phyloP scores from a whole-genome alignment of 1,140 invertebrate genomes.

The Pachypsylla venusta region DNA sequence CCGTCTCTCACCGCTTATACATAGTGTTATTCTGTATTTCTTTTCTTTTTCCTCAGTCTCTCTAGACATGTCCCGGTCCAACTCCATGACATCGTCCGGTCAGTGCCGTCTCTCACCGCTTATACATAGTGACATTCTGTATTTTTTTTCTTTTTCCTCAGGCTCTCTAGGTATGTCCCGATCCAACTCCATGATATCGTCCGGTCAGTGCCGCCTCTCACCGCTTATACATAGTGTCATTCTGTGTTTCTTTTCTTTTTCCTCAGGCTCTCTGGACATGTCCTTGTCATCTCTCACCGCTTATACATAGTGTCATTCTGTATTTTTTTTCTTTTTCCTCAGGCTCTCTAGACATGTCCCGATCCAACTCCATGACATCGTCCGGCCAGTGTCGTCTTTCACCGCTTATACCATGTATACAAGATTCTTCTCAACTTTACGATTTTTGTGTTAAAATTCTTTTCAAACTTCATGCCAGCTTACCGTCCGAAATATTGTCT shows the following conservation, averaged over 20 bases:
- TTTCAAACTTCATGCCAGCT: constrained; percentile 81
- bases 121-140: too few species aligned
- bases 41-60: constrained; percentile 58
- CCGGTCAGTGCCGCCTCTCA: constrained; percentile 88
- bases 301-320: constrained; percentile 15
- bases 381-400: constrained; percentile 91
- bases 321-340: constrained; percentile 41
- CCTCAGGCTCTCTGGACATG: constrained; percentile 85
- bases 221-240: constrained; percentile 80
- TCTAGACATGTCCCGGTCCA: constrained; percentile 79
- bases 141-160: constrained; percentile 50
- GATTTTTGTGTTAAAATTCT: constrained; percentile 92
- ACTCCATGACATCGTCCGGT: constrained; percentile 92
- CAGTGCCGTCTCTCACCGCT: constrained; percentile 92
- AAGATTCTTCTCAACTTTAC: constrained; percentile 91
- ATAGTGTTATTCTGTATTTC: constrained; percentile 15
- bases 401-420: constrained; percentile 92
- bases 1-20: constrained; percentile 83
- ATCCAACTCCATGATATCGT: constrained; percentile 92
- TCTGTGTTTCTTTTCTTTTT: constrained; percentile 24
- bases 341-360: constrained; percentile 78
- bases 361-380: constrained; percentile 92
- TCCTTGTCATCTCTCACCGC: constrained; percentile 48
- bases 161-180: constrained; percentile 81
- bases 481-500: constrained; percentile 75